Evolutionary conservation across 2,113 vertebrate genomes (phyloP), one percentile per base, ranked within the genome.

Genomic region (Anseranas semipalmata): DNA sequence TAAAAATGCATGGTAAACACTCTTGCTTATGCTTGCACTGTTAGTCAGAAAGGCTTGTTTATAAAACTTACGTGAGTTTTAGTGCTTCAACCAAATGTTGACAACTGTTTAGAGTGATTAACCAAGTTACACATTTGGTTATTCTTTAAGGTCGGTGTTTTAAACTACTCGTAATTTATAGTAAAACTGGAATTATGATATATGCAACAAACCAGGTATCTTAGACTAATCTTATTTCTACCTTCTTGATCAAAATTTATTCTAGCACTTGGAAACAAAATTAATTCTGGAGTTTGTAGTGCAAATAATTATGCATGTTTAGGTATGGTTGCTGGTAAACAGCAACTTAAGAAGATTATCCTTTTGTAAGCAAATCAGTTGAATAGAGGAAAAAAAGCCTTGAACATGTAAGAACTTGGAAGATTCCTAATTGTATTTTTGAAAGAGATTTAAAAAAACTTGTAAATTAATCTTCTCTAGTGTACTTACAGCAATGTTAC

Each of bases 401-500:
- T 68, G 74, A 55, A 89, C 85, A n/a, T 59, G 3, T 45, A 74
- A 79, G 35, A 56, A 85, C 22, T n/a, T 78, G 82, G 11, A 72
- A 67, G 65, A 94, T 81, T 92, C 35, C 45, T 53, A 63, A n/a
- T 15, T 70, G 55, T 88, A 66, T 78, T 95, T 95, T 94, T 66
- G 65, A 67, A 62, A 70, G 39, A 50, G 7, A 72, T 73, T 95
- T 93, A 62, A 85, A 59, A 85, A 59, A 85, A 85, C 56, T 30
- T 96, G 77, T 92, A 91, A 56, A 94, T 90, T 27, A 39, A 88
- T 56, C 22, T 85, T 96, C 96, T 96, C 43, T 89, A 95, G 43
- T 55, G 83, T 25, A 56, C 63, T 43, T 86, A 63, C 33, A 93
- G 68, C 94, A 56, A 83, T 77, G 77, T 95, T 94, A 93, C 67